Percentiles rank a stretch among this genome's conserved stretches.
These are phyloP conservation scores for Heliocidaris erythrogramma DNA, from an alignment of 35 echinoderm and acorn worm genomes.

Conservation along the genomic window DNA sequence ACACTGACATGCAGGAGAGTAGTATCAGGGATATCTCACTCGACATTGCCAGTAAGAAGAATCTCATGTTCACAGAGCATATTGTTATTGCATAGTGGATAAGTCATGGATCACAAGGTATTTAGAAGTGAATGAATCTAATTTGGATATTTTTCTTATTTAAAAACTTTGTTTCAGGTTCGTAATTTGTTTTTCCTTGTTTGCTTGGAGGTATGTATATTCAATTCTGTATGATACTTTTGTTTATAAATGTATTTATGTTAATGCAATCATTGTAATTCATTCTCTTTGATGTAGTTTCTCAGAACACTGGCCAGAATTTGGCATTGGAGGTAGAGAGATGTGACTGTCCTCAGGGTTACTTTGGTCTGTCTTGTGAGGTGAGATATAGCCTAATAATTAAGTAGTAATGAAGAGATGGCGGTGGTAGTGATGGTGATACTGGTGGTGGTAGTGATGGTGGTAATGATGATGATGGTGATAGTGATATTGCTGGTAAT, in stretches of 20 bases:
- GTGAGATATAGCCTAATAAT: constrained; percentile 35
- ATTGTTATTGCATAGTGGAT: too few relatives aligned
- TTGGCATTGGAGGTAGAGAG: constrained; percentile 70
- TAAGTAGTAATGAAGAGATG: not conserved
- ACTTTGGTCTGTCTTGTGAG: constrained; percentile 90
- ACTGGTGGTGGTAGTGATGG: not conserved
- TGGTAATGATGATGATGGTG: not conserved
- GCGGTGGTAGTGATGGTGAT: not conserved
- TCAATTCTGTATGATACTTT: too few relatives aligned
- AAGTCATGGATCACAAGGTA: too few relatives aligned
- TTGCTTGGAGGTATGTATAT: too few relatives aligned
- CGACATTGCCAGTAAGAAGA: constrained; percentile 75
- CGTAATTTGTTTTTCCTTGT: too few relatives aligned
- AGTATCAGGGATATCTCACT: constrained; percentile 75
- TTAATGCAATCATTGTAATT: too few relatives aligned
- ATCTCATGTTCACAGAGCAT: not conserved
- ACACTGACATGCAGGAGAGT: constrained; percentile 66
- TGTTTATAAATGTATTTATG: too few relatives aligned
- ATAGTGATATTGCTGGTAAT: not conserved
- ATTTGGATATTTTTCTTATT: too few relatives aligned
- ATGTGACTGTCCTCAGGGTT: constrained; percentile 83
- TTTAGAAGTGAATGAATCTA: too few relatives aligned
- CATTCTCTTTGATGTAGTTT: constrained; percentile 56
- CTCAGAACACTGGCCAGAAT: constrained; percentile 56
- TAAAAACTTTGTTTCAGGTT: too few relatives aligned